phyloP scores from a whole-genome alignment of 2,113 vertebrate genomes.

The Nothoprocta pentlandii region DNA sequence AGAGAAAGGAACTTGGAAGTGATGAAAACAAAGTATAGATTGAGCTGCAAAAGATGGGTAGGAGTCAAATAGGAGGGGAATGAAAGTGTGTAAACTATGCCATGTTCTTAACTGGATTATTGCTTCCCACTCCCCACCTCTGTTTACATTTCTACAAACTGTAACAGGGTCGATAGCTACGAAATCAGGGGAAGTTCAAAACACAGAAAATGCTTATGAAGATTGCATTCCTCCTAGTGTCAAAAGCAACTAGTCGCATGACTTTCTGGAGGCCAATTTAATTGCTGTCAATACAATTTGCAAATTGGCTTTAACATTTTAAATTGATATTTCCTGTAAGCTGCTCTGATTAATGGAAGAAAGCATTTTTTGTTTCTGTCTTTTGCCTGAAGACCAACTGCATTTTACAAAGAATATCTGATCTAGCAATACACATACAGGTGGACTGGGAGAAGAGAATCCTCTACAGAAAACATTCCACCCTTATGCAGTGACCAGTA shows the following conservation, averaged over 20 bases:
- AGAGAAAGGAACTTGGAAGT: background rate
- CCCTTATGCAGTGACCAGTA: background rate
- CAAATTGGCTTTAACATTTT: constrained; percentile 64
- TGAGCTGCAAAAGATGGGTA: constrained; percentile 5
- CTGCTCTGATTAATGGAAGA: constrained; percentile 59
- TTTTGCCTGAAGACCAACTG: constrained; percentile 43
- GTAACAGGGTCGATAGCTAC: constrained; percentile 2
- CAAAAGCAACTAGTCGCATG: constrained; percentile 21
- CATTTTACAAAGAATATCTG: constrained; percentile 48
- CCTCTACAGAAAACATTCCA: background rate
- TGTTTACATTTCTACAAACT: background rate
- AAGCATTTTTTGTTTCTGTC: constrained; percentile 37
- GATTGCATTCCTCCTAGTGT: constrained; percentile 46
- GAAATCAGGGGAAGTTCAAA: background rate
- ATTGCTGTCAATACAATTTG: constrained; percentile 42
- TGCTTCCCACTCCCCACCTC: constrained; percentile 24
- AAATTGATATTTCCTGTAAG: constrained; percentile 69
- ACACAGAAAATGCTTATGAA: background rate
- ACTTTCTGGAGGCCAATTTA: constrained; percentile 51
- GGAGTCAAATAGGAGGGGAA: background rate
- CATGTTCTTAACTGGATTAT: background rate
- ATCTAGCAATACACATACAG: background rate
- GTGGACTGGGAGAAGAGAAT: background rate
- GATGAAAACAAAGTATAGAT: background rate
- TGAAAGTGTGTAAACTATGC: background rate